Base-by-base conservation (phyloP, 2,113 vertebrate genomes). In the Lophius piscatorius region DNA sequence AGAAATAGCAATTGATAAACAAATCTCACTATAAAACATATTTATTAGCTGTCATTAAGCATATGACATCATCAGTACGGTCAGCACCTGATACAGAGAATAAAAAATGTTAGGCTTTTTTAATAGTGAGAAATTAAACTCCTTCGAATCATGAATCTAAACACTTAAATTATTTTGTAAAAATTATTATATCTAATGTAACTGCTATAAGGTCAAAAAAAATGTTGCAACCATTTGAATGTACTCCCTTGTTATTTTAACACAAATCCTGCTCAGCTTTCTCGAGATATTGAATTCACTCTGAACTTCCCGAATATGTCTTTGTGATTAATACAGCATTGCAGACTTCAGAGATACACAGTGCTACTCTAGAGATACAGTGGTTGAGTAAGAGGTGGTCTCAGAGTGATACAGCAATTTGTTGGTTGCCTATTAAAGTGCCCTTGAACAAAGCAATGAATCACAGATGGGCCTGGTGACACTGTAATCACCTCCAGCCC, bases 381-480 rank as follows among this genome's bases (percentile, higher is more conserved):
- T 6, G 9, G 28, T 29, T 55, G 22, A 44, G 24, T 33, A 22
- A 29, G n/a, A 62, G 45, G 22, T 23, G 40, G 12, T 50, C 11
- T 57, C 14, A 50, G 51, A 71, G 59, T 39, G 47, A 69, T 48
- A 36, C 20, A 22, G 26, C 49, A 18, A 9, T 69, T 58, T 42
- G 38, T 39, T 18, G 41, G 26, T 24, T 48, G 41, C 18, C 49
- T 78, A 52, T 52, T 63, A 57, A 86, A 58, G 75, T 81, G 73
- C 58, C 86, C 80, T 86, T 86, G 73, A 84, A 81, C 78, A 73
- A 77, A 65, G 60, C 52, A 63, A 46, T 59, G 76, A 81, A 76
- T 78, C 68, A 54, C 44, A 74, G 78, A 76, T 62, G 40, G 50
- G 66, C 40, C 10, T 41, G 46, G 64, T 80, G 74, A 64, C 74